Percentiles rank a stretch among this genome's conserved stretches.
phyloP scores from a whole-genome alignment of 2,113 vertebrate genomes.

The Gnathonemus echidnorhynchus region DNA sequence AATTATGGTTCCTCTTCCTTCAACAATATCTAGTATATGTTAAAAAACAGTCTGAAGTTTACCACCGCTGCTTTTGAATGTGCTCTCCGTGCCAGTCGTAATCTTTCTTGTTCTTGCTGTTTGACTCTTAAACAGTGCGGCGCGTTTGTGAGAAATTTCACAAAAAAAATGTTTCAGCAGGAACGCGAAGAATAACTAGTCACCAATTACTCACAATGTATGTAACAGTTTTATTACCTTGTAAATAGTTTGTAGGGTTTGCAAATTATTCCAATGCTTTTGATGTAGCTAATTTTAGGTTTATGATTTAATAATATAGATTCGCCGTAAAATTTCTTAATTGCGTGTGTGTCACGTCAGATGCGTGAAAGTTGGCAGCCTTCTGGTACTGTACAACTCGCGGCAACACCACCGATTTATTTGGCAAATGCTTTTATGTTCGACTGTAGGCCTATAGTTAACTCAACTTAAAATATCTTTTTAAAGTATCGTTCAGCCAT shows the following conservation, averaged over 20 bases:
- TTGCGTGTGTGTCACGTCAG: too few relatives aligned
- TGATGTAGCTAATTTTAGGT: too few relatives aligned
- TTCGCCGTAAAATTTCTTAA: too few relatives aligned
- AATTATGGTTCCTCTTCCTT: not conserved
- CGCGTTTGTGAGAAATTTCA: not conserved
- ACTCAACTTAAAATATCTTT: not conserved
- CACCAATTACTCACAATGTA: too few relatives aligned
- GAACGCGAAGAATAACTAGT: too few relatives aligned
- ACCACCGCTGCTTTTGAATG: not conserved
- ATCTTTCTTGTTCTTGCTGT: not conserved
- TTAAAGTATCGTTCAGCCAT: not conserved
- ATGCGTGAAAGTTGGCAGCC: too few relatives aligned
- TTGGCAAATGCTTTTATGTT: not conserved
- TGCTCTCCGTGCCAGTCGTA: not conserved
- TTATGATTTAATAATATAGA: too few relatives aligned
- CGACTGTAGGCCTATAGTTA: not conserved
- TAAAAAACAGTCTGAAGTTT: too few relatives aligned
- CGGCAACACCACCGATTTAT: not conserved
- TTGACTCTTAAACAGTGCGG: not conserved
- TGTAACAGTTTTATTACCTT: too few relatives aligned
- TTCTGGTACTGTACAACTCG: not conserved
- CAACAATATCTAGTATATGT: not conserved
- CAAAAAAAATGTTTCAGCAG: not conserved
- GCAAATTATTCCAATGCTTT: too few relatives aligned
- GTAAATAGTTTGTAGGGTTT: too few relatives aligned